A percentile compares a stretch with the other conserved stretches of the same genome.
These are phyloP conservation scores for Leuciscus idus DNA, from an alignment of 2,113 vertebrate genomes.

Conservation along the genomic window DNA sequence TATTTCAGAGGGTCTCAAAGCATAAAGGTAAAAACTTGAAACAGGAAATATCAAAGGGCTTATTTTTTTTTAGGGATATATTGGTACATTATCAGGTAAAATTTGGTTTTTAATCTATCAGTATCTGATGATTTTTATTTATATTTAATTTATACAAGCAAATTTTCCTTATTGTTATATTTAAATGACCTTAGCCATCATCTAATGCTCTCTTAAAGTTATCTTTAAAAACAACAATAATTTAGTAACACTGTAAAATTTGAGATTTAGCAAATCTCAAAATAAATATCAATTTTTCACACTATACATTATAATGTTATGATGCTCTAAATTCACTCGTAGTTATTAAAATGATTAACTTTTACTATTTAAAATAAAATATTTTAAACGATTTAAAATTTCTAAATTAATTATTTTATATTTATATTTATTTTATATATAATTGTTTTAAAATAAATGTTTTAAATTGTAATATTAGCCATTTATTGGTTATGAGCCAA, in stretches of 20 bases:
- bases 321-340: background rate
- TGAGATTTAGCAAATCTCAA: background rate
- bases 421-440: too few relatives aligned
- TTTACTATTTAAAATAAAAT: too few relatives aligned
- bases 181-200: background rate
- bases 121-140: background rate
- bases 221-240: background rate
- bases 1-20: slow-evolving; percentile 93
- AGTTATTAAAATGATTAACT: too few relatives aligned
- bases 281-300: background rate
- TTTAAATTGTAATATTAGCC: background rate
- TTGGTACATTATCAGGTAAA: background rate
- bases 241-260: too few relatives aligned
- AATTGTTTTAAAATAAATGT: background rate
- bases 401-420: too few relatives aligned
- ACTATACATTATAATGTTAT: background rate
- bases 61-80: background rate
- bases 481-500: background rate
- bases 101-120: background rate
- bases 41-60: background rate
- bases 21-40: slow-evolving; percentile 84
- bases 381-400: too few relatives aligned
- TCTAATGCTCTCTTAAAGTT: background rate
- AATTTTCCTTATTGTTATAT: background rate
- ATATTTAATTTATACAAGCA: background rate